Evolutionary conservation across 2,113 vertebrate species (phyloP).

Genomic region (Herpailurus yagouaroundi): DNA sequence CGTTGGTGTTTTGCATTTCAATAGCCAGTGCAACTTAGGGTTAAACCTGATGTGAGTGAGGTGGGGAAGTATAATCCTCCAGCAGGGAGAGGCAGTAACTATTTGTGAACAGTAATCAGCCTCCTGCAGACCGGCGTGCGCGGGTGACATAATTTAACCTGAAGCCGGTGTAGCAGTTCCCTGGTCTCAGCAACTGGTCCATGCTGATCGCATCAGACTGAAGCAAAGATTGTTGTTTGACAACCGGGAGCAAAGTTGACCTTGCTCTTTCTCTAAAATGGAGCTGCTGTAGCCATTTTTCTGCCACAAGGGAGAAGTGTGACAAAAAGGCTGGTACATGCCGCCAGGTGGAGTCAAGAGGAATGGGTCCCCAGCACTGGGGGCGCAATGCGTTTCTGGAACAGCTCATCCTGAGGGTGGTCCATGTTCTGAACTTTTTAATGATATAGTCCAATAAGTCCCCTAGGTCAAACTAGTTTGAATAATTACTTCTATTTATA

Average conservation of each 20-base stretch:
- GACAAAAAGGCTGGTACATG: not conserved
- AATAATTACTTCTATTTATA: not conserved
- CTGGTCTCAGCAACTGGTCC: not conserved
- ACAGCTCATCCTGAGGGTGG: not conserved
- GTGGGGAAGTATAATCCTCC: not conserved
- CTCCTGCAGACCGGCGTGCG: fast-evolving
- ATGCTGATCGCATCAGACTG: not conserved
- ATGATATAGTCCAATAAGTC: not conserved
- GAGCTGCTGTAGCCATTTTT: not conserved
- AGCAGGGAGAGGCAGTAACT: not conserved
- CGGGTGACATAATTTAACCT: not conserved
- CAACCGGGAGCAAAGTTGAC: not conserved
- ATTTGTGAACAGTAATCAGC: not conserved
- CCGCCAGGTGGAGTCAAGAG: not conserved
- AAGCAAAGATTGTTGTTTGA: not conserved
- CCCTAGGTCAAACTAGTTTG: not conserved
- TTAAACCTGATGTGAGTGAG: not conserved
- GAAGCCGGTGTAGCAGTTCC: not conserved
- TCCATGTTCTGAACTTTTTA: not conserved
- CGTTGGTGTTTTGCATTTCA: not conserved
- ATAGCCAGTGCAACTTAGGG: not conserved
- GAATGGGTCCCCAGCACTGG: not conserved
- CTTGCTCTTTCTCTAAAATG: not conserved
- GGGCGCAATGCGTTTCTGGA: not conserved
- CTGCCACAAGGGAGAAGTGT: not conserved